These are phyloP conservation scores for Spinus pinus DNA, from an alignment of 2,797 vertebrate genomes.

Conservation along the genomic window DNA sequence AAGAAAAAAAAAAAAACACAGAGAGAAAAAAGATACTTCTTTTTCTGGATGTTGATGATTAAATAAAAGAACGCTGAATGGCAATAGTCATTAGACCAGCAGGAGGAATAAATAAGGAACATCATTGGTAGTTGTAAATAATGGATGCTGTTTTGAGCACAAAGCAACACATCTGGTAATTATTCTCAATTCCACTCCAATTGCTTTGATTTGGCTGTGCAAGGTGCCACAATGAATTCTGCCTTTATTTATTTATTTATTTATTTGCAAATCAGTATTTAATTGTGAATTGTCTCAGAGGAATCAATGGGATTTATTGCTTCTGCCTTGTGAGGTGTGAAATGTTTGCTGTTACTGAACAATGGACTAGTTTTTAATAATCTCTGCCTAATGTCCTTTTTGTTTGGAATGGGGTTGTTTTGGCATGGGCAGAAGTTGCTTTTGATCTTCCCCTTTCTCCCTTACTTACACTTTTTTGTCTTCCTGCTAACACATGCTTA, in stretches of 20 bases:
- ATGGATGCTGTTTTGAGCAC: slow-evolving; percentile 28
- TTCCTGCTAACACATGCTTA: neutral
- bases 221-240: slow-evolving; percentile 24
- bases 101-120: slow-evolving; percentile 53
- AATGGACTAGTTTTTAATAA: slow-evolving; percentile 69
- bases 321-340: slow-evolving; percentile 67
- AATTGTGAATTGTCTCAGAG: slow-evolving; percentile 70
- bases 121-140: slow-evolving; percentile 51
- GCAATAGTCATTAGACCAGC: slow-evolving; percentile 53
- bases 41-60: slow-evolving; percentile 56
- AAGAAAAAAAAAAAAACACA: neutral
- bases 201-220: slow-evolving; percentile 27
- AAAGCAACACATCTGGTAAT: slow-evolving; percentile 64
- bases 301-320: slow-evolving; percentile 72
- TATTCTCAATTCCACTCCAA: slow-evolving; percentile 60
- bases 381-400: slow-evolving; percentile 24
- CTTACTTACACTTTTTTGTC: neutral
- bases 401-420: neutral
- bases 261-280: slow-evolving; percentile 65
- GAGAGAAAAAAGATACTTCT: neutral
- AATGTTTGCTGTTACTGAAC: slow-evolving; percentile 65
- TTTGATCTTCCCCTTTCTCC: neutral
- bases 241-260: slow-evolving; percentile 34
- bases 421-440: neutral
- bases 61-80: slow-evolving; percentile 46